These are phyloP conservation scores for Terrapene triunguis DNA, from an alignment of 2,113 vertebrate genomes.

Conservation along the genomic window DNA sequence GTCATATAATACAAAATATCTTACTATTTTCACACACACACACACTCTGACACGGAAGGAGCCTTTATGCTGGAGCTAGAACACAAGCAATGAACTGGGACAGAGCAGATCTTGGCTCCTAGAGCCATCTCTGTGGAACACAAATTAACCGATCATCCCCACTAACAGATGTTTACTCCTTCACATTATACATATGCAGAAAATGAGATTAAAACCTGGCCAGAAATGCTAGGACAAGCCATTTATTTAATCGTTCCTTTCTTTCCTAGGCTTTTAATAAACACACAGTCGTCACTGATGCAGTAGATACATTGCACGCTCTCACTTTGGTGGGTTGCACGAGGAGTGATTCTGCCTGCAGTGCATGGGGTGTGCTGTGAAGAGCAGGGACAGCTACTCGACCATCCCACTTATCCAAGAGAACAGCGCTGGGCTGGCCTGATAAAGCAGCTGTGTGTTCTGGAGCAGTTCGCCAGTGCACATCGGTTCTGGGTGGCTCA, in stretches of 20 bases:
- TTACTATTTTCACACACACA: background rate
- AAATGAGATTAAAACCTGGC: fast-evolving
- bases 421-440: slow-evolving; percentile 55
- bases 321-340: background rate
- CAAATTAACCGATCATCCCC: background rate
- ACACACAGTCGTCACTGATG: background rate
- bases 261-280: background rate
- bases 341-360: background rate
- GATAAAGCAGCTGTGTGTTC: slow-evolving; percentile 57
- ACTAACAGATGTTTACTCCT: background rate
- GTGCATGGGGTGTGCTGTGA: background rate
- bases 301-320: background rate
- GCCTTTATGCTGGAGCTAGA: background rate
- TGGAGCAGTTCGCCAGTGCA: slow-evolving; percentile 34
- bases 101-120: background rate
- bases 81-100: background rate
- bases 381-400: slow-evolving; percentile 35
- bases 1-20: background rate
- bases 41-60: background rate
- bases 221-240: background rate
- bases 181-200: fast-evolving
- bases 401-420: background rate
- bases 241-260: fast-evolving
- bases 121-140: background rate
- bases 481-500: slow-evolving; percentile 76